phyloP scores from a whole-genome alignment of 2,797 vertebrate genomes.

The Adrianichthys oophorus region DNA sequence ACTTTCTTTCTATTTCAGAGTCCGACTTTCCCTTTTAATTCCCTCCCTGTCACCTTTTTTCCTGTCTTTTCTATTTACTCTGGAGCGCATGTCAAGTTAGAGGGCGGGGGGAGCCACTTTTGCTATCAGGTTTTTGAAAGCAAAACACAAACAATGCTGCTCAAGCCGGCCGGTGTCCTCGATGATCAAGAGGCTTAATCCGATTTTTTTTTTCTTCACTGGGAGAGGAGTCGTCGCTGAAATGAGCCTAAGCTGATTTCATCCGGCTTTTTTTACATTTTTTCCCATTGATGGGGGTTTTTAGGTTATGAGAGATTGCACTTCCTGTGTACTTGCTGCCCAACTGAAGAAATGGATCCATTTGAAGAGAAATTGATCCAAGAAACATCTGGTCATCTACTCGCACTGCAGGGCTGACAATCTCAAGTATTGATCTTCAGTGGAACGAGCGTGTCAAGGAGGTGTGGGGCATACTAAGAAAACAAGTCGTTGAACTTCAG shows the following conservation, averaged over 20 bases:
- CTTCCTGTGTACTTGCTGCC: conserved; percentile 61
- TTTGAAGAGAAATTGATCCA: conserved; percentile 73
- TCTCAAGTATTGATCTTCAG: conserved; percentile 71
- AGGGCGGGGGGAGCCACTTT: conserved; percentile 29
- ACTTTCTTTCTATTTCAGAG: conserved; percentile 47
- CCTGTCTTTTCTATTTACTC: conserved; percentile 42
- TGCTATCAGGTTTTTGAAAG: conserved; percentile 51
- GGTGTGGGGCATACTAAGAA: no score
- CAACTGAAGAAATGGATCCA: conserved; percentile 39
- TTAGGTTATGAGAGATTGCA: conserved; percentile 73
- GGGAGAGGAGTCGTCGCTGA: conserved; percentile 70
- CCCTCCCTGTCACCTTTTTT: conserved; percentile 21
- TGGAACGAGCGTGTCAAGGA: no score
- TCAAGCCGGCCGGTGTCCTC: conserved; percentile 3
- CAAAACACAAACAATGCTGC: conserved; percentile 57
- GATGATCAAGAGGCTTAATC: conserved; percentile 47
- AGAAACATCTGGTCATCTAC: conserved; percentile 77
- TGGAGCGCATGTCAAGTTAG: conserved; percentile 47
- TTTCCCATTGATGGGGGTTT: conserved; percentile 62
- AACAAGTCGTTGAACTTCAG: no score
- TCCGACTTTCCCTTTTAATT: conserved; percentile 41
- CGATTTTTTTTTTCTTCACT: conserved; percentile 58
- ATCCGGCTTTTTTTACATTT: conserved; percentile 56
- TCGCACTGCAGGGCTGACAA: conserved; percentile 70
- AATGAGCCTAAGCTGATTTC: conserved; percentile 60